Conservation (phyloP, 2,888 invertebrate species). For the Elegia similella region DNA sequence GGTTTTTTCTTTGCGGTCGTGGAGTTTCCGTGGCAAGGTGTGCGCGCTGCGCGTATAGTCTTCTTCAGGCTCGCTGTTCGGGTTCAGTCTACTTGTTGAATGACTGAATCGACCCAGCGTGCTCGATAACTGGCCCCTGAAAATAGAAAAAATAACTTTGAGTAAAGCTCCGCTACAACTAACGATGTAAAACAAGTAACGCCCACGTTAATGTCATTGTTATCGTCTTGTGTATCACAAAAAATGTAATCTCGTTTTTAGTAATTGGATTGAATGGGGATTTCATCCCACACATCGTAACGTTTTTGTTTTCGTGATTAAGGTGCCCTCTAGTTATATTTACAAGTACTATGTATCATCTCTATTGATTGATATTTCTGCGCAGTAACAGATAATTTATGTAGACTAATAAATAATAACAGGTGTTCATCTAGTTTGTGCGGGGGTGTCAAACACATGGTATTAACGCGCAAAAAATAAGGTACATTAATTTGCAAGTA, state of each 20-base stretch:
- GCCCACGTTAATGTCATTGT: constrained; percentile 67
- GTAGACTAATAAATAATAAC: constrained; percentile 20
- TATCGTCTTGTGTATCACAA: constrained; percentile 54
- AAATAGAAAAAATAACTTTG: constrained; percentile 57
- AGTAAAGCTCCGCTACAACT: constrained; percentile 35
- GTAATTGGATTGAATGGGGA: constrained; percentile 73
- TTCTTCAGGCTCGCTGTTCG: constrained; percentile 76
- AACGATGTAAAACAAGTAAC: constrained; percentile 45
- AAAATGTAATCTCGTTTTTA: constrained; percentile 63
- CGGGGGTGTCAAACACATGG: constrained; percentile 19
- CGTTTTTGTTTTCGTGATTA: constrained; percentile 64
- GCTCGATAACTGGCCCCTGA: constrained; percentile 86
- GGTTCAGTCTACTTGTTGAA: constrained; percentile 86
- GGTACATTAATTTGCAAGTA: constrained; percentile 40
- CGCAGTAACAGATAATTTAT: constrained; percentile 22
- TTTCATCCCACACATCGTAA: constrained; percentile 63
- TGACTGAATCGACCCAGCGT: constrained; percentile 92
- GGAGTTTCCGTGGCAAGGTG: constrained; percentile 87
- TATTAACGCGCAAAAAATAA: constrained; percentile 19
- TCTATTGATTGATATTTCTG: constrained; percentile 20
- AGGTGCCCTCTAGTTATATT: constrained; percentile 36
- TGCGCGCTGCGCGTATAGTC: constrained; percentile 85
- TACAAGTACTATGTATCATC: background rate
- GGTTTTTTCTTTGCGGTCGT: constrained; percentile 73
- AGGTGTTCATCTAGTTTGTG: constrained; percentile 18